Percentiles rank a stretch among this genome's conserved stretches.
Conservation (phyloP, 2,797 vertebrate species). For the Manis pentadactyla region DNA sequence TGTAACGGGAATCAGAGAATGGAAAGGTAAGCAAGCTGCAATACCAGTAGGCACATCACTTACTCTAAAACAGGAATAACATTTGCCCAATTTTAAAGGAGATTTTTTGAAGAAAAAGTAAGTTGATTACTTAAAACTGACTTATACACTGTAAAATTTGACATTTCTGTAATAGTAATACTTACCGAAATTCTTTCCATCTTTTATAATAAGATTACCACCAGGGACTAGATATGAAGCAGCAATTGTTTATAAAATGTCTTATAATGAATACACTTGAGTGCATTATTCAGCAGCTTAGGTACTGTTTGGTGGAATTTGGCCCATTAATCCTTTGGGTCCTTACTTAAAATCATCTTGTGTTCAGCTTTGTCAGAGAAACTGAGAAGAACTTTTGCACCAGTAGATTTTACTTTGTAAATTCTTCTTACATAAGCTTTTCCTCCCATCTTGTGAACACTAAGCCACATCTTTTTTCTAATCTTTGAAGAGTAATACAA, state of each 20-base stretch:
- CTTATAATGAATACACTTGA: neutral
- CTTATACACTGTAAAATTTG: neutral
- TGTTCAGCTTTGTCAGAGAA: conserved; percentile 18
- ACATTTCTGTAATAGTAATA: neutral
- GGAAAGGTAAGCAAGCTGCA: neutral
- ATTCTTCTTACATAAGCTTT: neutral
- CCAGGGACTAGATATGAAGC: neutral
- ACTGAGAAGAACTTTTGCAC: neutral
- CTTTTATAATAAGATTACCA: neutral
- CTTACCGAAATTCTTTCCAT: neutral
- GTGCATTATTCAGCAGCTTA: neutral
- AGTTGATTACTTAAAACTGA: conserved; percentile 2
- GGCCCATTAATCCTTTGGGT: conserved; percentile 4
- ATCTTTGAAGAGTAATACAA: neutral
- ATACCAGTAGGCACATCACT: neutral
- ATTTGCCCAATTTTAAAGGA: conserved; percentile 12
- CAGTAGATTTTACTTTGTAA: conserved; percentile 1
- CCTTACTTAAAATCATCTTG: conserved; percentile 16
- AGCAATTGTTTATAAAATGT: neutral
- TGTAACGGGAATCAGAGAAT: neutral
- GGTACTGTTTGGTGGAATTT: conserved; percentile 5
- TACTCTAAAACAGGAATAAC: conserved; percentile 11
- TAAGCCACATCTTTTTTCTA: neutral
- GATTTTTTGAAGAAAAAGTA: conserved; percentile 22
- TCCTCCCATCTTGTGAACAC: neutral